Evolutionary conservation across 1,140 invertebrate species (phyloP), one percentile per base, ranked within the genome.

Genomic region (Hypsibius dujardini): DNA sequence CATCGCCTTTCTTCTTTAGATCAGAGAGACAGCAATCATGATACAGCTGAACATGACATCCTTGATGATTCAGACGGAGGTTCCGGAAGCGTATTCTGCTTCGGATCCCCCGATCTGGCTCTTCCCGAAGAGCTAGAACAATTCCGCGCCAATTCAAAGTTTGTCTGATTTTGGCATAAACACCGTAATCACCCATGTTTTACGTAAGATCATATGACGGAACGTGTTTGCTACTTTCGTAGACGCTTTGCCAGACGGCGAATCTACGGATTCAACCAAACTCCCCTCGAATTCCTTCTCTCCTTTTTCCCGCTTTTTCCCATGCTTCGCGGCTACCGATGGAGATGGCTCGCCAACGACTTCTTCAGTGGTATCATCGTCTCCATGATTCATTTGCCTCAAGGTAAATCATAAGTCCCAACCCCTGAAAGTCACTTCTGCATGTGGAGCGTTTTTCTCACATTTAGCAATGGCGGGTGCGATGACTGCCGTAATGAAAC

Each of bases 351-450:
- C 42, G 12, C 45, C 12, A 12, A 67, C 12, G 62, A 67, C 42
- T 12, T 42, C 7, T 7, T 67, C 12, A 42, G 12, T 45, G 62
- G 62, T 45, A 45, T 45, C 42, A 45, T 67, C 42, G 62, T 67
- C 42, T 67, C 62, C 62, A 67, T 67, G 62, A 42, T 67, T 42
- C 62, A 67, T 67, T 42, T 67, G 12, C 62, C 62, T 12, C 62
- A 67, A 67, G 62, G 62, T 67, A 67, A 12, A 42, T 12, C 62
- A 15, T 67, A 12, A 12, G 7, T 7, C 50, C 50, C 7, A 56
- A 56, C 50, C 50, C 7, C 50, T 56, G 50, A 56, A 56, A 56
- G 7, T 7, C 62, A 67, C 45, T 67, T 67, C 42, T 12, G 12
- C 12, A 12, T 42, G 12, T 67, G 28, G 28, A 28, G 28, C 28